A percentile compares a stretch with the other conserved stretches of the same genome.
Conservation (phyloP, 2,113 vertebrate species). For the Speoplatyrhinus poulsoni region DNA sequence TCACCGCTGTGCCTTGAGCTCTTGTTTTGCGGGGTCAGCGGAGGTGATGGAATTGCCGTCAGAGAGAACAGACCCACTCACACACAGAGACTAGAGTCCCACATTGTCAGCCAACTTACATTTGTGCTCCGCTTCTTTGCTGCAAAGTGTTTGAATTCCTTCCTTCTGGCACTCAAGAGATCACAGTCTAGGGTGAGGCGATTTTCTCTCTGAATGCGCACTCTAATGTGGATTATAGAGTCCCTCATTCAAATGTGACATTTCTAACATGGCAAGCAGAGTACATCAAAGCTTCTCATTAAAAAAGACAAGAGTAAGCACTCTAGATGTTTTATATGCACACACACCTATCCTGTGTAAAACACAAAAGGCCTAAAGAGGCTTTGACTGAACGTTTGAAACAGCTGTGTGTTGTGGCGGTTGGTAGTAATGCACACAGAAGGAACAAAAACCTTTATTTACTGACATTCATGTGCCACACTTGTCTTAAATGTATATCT, state of each 20-base stretch:
- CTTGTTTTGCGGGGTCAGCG: conserved; percentile 49
- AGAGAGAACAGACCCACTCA: conserved; percentile 30
- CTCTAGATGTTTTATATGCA: conserved; percentile 25
- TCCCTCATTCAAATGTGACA: conserved; percentile 17
- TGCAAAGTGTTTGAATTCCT: conserved; percentile 31
- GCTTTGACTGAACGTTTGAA: too few species aligned
- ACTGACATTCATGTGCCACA: too few species aligned
- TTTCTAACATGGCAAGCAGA: conserved; percentile 27
- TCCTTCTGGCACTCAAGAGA: conserved; percentile 12
- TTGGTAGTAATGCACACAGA: too few species aligned
- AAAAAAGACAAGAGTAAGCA: conserved; percentile 15
- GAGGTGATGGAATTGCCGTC: conserved; percentile 61
- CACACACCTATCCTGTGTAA: conserved; percentile 2
- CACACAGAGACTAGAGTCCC: conserved; percentile 11
- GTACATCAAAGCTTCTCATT: conserved; percentile 54
- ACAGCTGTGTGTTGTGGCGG: too few species aligned
- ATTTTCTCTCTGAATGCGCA: conserved; percentile 35
- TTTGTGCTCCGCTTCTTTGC: conserved; percentile 40
- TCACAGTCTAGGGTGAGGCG: conserved; percentile 31
- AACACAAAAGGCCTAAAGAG: background rate
- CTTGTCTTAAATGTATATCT: too few species aligned
- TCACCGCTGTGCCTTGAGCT: conserved; percentile 59
- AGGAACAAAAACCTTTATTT: too few species aligned
- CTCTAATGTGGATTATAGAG: background rate
- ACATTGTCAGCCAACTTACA: conserved; percentile 36